Base-by-base conservation (phyloP, 2,797 vertebrate species). In the Sparidentex hasta region DNA sequence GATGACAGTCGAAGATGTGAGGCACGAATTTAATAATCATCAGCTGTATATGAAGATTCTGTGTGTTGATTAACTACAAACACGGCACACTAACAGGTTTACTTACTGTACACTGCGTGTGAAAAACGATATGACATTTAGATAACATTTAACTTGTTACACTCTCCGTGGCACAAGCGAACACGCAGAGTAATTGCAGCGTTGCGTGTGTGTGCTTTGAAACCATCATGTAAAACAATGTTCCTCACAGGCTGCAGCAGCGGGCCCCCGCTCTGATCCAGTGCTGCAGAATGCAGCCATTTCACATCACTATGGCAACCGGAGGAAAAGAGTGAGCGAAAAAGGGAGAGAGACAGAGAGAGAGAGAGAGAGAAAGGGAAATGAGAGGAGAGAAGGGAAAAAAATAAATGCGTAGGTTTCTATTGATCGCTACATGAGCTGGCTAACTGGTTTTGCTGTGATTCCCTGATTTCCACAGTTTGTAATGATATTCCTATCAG, bases 241-340 rank as follows among this genome's bases (percentile, higher is more conserved):
- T 33, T 76, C 78, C 56, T 80, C 64, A 71, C 54, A 72, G 71
- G 67, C 83, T 81, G 80, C 63, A 44, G 14, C 80, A 87, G 72
- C 21, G 5, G 66, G 71, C 85, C 82, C 43, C 78, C 50, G 41
- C 81, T 87, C 80, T 71, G 76, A 82, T 87, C 70, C 77, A 72
- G 44, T 82, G 76, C 86, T 83, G 92, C 90, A 93, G 78, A 94
- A 89, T 79, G 81, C 85, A 90, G 86, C 88, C 90, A 92, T 94
- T 93, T 94, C 88, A 82, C 52, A 33, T 96, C 88, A 86, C 95
- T 87, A 96, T 96, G 89, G 93, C 94, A 95, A 96, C 96, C 69
- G 12, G 63, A 90, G 85, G 74, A 83, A 89, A 87, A 75, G 80
- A 78, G 70, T 76, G 81, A 61, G 87, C 41, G 7, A 52, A 79